These are phyloP conservation scores for Gymnobelideus leadbeateri DNA, from an alignment of 2,113 vertebrate species.

Conservation along the genomic window DNA sequence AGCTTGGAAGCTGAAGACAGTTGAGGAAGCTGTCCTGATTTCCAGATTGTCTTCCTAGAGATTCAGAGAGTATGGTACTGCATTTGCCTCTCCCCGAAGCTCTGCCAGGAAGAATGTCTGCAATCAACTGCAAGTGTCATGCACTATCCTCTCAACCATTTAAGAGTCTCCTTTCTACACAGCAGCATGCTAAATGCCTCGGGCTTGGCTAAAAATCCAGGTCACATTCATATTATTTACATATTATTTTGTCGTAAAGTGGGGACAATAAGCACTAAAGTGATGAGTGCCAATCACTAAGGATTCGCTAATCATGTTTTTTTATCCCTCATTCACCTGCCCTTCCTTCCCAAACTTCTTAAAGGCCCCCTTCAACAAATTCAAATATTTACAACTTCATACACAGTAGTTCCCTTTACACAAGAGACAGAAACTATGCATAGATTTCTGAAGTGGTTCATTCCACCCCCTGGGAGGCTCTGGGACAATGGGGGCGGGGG, in stretches of 20 bases:
- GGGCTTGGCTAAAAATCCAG: background rate
- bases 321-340: background rate
- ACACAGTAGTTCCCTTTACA: background rate
- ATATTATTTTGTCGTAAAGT: background rate
- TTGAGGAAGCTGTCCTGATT: background rate
- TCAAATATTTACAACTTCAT: background rate
- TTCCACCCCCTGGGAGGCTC: too few relatives aligned
- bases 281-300: background rate
- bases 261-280: background rate
- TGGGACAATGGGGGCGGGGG: too few relatives aligned
- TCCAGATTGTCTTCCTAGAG: background rate
- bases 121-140: background rate
- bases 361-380: background rate
- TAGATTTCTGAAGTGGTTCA: too few relatives aligned
- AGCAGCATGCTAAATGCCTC: background rate
- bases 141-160: background rate
- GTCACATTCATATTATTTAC: background rate
- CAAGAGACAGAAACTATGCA: too few relatives aligned
- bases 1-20: background rate
- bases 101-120: background rate
- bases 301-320: background rate
- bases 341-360: background rate
- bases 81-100: background rate
- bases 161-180: background rate
- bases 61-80: background rate